Evolutionary conservation across 2,888 invertebrate genomes (phyloP).

Genomic region (Phortica magna): DNA sequence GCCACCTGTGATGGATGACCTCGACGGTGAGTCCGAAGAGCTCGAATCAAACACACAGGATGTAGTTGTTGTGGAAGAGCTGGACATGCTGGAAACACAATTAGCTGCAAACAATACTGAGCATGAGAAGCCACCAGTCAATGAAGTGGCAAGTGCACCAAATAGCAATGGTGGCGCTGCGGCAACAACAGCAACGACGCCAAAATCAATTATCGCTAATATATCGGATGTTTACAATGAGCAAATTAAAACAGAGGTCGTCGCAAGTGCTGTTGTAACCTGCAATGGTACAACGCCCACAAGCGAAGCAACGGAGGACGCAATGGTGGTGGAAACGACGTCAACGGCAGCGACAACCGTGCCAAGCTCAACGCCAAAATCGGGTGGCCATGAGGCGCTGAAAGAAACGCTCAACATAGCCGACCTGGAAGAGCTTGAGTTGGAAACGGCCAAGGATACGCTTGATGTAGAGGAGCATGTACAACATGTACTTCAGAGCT

Average conservation of each 20-base stretch:
- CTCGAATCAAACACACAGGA: conserved; percentile 50
- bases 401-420: conserved; percentile 78
- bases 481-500: conserved; percentile 79
- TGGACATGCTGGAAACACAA: conserved; percentile 49
- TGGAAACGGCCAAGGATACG: conserved; percentile 61
- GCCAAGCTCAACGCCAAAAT: conserved; percentile 41
- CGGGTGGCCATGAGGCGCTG: conserved; percentile 67
- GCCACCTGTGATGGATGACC: conserved; percentile 64
- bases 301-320: conserved; percentile 23
- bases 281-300: conserved; percentile 35
- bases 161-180: conserved; percentile 50
- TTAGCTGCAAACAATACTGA: conserved; percentile 2
- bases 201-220: conserved; percentile 74
- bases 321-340: conserved; percentile 35
- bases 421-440: conserved; percentile 69
- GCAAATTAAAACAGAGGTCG: conserved; percentile 75
- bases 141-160: conserved; percentile 44
- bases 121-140: conserved; percentile 50
- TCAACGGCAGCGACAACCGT: conserved; percentile 40
- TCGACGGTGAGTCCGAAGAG: conserved; percentile 48
- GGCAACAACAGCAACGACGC: conserved; percentile 48
- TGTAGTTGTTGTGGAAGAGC: conserved; percentile 49
- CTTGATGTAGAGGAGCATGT: conserved; percentile 79
- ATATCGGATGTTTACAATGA: conserved; percentile 78
- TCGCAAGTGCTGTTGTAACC: conserved; percentile 53